Evolutionary conservation across 1,140 invertebrate species (phyloP), one percentile per base, ranked within the genome.

Genomic region (Asobara japonica): DNA sequence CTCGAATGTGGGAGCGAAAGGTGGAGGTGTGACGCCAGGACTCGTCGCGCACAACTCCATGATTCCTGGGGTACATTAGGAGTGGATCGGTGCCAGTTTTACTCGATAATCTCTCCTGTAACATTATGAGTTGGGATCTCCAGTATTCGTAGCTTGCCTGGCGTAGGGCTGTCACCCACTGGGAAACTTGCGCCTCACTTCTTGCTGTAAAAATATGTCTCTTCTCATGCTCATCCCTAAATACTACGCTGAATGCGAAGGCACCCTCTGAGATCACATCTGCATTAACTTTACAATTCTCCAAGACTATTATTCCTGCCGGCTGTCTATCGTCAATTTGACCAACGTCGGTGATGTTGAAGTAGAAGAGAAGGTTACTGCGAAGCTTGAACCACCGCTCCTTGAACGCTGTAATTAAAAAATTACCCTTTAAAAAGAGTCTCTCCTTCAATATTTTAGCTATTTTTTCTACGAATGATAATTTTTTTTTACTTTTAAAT

Each of bases 311-410:
- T 11, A 92, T 89, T 56, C 92, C 92, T 68, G 89, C 88, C 22
- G 92, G 91, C 79, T 91, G 88, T 77, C 88, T 89, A 66, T 86
- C 87, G 71, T 91, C 90, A 78, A 93, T 90, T 76, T 90, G 89
- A 29, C 92, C 92, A 78, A 90, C 82, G 76, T 93, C 91, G 83
- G 89, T 92, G 60, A 93, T 89, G 81, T 92, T 91, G 83, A 92
- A 93, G 81, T 93, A 93, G 85, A 93, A 93, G 41, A 93, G 81
- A 71, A 93, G 88, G 83, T 93, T 94, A 73, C 89, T 89, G 64
- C 90, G 89, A 10, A 94, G 82, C 76, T 92, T 91, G 79, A 93
- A 94, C 91, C 92, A 93, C 82, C 91, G 89, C 77, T 93, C 92
- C 80, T 93, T 92, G 77, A 90, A 93, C 33, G 82, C 90, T 90